Percentiles rank a stretch among this genome's conserved stretches.
phyloP scores from a whole-genome alignment of 1,140 invertebrate species.

The Araneus ventricosus region DNA sequence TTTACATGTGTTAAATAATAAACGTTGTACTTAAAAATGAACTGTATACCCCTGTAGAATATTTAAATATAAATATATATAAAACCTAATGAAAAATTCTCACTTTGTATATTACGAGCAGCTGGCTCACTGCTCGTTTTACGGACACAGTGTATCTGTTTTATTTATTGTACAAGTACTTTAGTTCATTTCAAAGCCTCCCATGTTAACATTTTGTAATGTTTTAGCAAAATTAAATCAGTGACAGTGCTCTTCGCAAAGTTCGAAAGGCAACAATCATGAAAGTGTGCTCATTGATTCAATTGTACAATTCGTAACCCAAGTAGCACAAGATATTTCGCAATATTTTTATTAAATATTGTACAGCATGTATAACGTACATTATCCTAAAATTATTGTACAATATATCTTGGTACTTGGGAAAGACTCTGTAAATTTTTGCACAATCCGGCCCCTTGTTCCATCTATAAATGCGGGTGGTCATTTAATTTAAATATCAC shows the following conservation, averaged over 20 bases:
- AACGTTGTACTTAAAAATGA: slow-evolving; percentile 64
- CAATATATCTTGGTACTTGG: no score
- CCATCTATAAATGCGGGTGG: slow-evolving; percentile 22
- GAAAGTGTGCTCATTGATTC: background rate
- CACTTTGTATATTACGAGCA: slow-evolving; percentile 59
- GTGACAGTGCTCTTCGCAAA: background rate
- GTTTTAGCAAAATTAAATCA: slow-evolving; percentile 54
- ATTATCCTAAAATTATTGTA: background rate
- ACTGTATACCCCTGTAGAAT: slow-evolving; percentile 63
- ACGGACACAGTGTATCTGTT: no score
- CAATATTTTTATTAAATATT: background rate
- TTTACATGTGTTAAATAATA: slow-evolving; percentile 72
- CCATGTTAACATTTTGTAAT: slow-evolving; percentile 28
- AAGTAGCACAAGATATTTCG: background rate
- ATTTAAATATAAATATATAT: slow-evolving; percentile 67
- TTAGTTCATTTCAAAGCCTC: slow-evolving; percentile 32
- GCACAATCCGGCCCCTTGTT: slow-evolving; percentile 5
- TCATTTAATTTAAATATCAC: slow-evolving; percentile 40
- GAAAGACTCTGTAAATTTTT: background rate
- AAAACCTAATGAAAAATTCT: slow-evolving; percentile 44
- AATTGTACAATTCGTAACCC: background rate
- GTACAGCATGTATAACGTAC: no score
- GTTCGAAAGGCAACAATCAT: background rate
- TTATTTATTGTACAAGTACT: slow-evolving; percentile 19
- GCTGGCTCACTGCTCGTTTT: slow-evolving; percentile 29